Evolutionary conservation across 2,113 vertebrate genomes (phyloP).

Genomic region (Callorhinus ursinus): DNA sequence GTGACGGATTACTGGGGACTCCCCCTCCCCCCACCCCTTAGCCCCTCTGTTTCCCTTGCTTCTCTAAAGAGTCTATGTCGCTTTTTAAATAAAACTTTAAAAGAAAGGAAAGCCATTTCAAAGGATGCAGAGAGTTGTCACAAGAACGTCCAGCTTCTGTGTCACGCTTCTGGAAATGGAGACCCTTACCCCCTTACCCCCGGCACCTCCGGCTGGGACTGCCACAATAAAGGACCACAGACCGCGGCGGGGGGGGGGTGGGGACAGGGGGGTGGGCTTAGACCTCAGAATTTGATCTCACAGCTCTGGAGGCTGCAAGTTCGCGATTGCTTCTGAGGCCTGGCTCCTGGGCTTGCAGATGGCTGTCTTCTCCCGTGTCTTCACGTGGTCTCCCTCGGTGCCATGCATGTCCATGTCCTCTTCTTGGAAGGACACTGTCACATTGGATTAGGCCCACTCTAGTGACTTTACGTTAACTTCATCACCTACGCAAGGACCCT

Average conservation of each 20-base stretch:
- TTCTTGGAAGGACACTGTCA: neutral
- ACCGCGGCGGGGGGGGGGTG: rapidly evolving
- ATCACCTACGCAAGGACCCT: neutral
- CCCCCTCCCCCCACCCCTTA: neutral
- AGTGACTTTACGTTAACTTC: neutral
- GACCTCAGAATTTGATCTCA: neutral
- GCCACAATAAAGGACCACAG: neutral
- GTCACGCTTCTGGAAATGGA: neutral
- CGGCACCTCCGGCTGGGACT: neutral
- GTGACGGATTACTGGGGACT: no score
- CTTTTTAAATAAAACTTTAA: neutral
- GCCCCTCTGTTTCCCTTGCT: neutral
- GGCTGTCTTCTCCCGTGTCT: rapidly evolving
- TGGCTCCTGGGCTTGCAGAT: neutral
- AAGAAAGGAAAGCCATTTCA: neutral
- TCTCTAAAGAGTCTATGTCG: neutral
- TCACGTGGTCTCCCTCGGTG: neutral
- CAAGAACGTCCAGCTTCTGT: rapidly evolving
- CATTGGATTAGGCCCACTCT: no score
- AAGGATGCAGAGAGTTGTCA: neutral
- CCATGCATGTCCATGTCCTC: rapidly evolving
- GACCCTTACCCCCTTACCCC: neutral
- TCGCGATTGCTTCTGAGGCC: neutral
- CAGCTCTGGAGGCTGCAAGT: neutral
- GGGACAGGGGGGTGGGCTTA: neutral